These are phyloP conservation scores for Ptilorrhoa leucosticta DNA, from an alignment of 2,113 vertebrate species.

Conservation along the genomic window DNA sequence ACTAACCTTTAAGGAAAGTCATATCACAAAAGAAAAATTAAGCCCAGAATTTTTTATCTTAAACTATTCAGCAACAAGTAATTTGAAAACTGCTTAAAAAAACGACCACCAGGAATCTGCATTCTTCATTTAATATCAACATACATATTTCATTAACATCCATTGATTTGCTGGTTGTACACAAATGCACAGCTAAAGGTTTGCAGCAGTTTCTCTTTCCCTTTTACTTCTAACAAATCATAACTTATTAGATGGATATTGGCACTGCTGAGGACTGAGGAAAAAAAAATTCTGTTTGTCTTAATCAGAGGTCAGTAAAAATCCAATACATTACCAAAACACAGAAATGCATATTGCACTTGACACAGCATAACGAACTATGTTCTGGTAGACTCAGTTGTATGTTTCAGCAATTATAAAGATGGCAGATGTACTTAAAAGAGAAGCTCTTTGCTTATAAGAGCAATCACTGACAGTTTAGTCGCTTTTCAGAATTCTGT, in stretches of 20 bases:
- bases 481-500: background rate
- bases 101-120: background rate
- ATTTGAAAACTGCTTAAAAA: slow-evolving; percentile 24
- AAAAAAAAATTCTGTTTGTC: background rate
- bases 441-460: background rate
- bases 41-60: slow-evolving; percentile 12
- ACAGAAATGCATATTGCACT: background rate
- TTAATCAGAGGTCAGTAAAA: background rate
- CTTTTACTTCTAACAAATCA: background rate
- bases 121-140: background rate
- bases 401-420: background rate
- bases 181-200: background rate
- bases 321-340: background rate
- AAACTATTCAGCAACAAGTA: slow-evolving; percentile 55
- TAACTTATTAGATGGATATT: background rate
- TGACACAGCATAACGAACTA: background rate
- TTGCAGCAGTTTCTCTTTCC: background rate
- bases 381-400: background rate
- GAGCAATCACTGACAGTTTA: background rate
- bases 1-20: slow-evolving; percentile 59
- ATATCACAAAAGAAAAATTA: slow-evolving; percentile 18
- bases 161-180: background rate
- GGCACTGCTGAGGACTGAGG: background rate
- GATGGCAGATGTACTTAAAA: background rate
- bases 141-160: background rate